Percentiles rank a stretch among this genome's conserved stretches.
phyloP scores from a whole-genome alignment of 2,113 vertebrate genomes.

The Corythaeola cristata region DNA sequence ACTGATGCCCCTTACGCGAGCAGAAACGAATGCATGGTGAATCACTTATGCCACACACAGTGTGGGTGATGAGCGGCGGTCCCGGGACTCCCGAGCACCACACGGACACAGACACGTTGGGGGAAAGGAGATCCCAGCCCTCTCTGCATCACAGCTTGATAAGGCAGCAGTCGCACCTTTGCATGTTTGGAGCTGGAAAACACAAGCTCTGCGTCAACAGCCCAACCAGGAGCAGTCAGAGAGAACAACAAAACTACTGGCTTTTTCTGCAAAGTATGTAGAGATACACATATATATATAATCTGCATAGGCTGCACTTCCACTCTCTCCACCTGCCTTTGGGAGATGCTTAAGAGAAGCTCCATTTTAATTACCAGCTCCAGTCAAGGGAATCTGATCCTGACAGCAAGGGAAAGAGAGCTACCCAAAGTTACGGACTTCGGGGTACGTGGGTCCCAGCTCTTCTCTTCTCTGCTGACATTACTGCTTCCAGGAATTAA shows the following conservation, averaged over 20 bases:
- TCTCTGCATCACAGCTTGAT: neutral
- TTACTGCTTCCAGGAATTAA: constrained; percentile 19
- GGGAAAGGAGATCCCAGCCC: neutral
- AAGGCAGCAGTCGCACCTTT: neutral
- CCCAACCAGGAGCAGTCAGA: neutral
- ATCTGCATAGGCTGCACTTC: neutral
- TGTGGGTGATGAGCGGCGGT: neutral
- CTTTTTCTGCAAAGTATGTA: neutral
- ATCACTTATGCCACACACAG: constrained; percentile 46
- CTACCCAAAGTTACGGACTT: constrained; percentile 5
- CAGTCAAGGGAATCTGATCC: neutral
- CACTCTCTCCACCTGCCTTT: neutral
- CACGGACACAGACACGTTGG: accelerated
- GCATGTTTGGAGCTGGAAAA: neutral
- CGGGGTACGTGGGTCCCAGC: neutral
- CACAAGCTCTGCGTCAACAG: neutral
- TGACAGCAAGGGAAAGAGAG: neutral
- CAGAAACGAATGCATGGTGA: constrained; percentile 57
- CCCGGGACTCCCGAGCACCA: neutral
- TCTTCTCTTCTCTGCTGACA: neutral
- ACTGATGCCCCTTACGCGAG: constrained; percentile 29
- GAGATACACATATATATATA: neutral
- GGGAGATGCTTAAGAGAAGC: constrained; percentile 9
- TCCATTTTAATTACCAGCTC: constrained; percentile 18
- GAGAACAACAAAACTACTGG: neutral